Evolutionary conservation across 2,113 vertebrate genomes (phyloP), one percentile per base, ranked within the genome.

Genomic region (Hylia prasina): DNA sequence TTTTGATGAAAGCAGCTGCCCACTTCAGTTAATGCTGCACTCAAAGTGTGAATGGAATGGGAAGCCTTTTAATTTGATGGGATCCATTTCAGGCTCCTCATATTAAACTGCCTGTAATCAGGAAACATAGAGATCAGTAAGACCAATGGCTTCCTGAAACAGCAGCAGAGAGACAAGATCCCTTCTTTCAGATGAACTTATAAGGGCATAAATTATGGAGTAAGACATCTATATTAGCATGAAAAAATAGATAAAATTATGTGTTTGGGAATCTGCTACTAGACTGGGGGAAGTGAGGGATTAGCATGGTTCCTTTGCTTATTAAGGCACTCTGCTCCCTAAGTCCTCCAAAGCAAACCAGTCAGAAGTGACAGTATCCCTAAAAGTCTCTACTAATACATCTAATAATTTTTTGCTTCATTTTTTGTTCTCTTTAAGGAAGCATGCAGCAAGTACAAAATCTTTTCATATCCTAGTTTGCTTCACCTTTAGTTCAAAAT

Each of bases 1-100:
- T 90, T 94, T 93, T 90, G 82, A 90, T 88, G 85, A 79, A 83
- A 96, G 68, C 93, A 96, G 93, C 94, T 96, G 92, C 88, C 94
- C 85, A 93, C 87, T 95, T 88, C 72, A 92, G 85, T 53, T 95
- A 96, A 93, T 82, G 82, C 56, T 53, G 61, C 88, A 96, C 88
- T 90, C 60, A 39, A 90, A 65, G 39, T 0, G 0, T 87, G 76
- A 96, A 94, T 64, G 64, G 72, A 91, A 93, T 75, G 79, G 85
- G 76, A 90, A 95, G 76, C 66, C 69, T 19, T 6, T 70, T 96
- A 92, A 94, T 96, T 83, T 86, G 64, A 81, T 56, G 79, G 47
- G 64, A 87, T 82, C 69, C 44, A 15, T 94, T 89, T 89, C 81
- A 81, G 57, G 60, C 82, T 95, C 51, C 64, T 81, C 69, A 13